phyloP scores from a whole-genome alignment of 2,797 vertebrate species.

The Peromyscus eremicus region DNA sequence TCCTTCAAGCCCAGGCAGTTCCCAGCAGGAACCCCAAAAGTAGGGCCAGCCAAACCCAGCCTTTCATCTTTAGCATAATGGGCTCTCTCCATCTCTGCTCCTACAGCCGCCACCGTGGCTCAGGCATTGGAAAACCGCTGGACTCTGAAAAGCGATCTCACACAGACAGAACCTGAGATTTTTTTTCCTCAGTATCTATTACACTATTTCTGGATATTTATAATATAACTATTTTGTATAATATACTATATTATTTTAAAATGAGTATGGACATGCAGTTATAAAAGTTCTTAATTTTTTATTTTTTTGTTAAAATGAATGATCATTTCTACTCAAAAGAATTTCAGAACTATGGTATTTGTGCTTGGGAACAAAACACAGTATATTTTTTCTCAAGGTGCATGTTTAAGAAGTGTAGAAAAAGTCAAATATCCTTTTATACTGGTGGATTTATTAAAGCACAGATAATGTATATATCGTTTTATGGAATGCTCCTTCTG shows the following conservation, averaged over 20 bases:
- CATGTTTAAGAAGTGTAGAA: neutral
- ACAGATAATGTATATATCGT: neutral
- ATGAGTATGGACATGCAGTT: neutral
- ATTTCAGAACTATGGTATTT: neutral
- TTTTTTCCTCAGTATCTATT: neutral
- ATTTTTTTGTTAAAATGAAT: neutral
- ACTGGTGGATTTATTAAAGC: neutral
- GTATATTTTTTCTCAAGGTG: neutral
- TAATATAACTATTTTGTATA: neutral
- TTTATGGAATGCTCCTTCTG: neutral
- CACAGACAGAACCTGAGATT: neutral
- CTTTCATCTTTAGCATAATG: constrained; percentile 70
- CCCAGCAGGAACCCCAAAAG: constrained; percentile 87
- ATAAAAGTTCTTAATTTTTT: neutral
- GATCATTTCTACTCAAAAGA: neutral
- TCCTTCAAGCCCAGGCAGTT: constrained; percentile 88
- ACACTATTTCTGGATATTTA: neutral
- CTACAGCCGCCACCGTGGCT: no score
- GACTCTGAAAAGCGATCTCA: neutral
- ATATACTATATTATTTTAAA: neutral
- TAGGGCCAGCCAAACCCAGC: constrained; percentile 84
- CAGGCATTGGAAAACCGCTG: no score
- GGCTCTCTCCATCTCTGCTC: constrained; percentile 70
- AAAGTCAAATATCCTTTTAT: constrained; percentile 7
- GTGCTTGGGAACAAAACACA: neutral